Conservation (phyloP, 2,797 vertebrate genomes). For the Chelon auratus region DNA sequence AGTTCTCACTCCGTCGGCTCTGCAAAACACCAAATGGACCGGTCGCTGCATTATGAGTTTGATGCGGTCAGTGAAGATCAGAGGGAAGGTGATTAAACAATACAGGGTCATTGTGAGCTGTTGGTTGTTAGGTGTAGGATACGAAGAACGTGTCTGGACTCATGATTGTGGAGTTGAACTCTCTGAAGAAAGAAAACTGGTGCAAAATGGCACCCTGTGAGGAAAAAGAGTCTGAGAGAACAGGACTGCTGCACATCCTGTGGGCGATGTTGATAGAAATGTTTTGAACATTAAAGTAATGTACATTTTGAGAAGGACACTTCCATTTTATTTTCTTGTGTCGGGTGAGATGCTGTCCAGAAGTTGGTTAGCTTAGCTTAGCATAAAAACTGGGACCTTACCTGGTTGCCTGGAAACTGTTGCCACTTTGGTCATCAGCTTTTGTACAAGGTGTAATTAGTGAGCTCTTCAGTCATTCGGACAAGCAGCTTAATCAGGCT, state of each 20-base stretch:
- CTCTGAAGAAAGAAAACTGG: background rate
- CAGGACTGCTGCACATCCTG: background rate
- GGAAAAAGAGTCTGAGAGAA: background rate
- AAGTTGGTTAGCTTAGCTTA: background rate
- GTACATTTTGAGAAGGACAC: background rate
- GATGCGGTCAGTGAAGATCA: slow-evolving; percentile 44
- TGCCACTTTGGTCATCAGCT: background rate
- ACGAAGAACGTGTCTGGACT: slow-evolving; percentile 29
- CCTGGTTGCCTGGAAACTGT: background rate
- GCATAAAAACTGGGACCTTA: background rate
- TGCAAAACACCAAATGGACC: slow-evolving; percentile 27
- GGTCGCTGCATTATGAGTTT: slow-evolving; percentile 40
- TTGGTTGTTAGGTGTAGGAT: slow-evolving; percentile 13
- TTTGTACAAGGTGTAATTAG: background rate
- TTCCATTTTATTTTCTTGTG: too few relatives aligned
- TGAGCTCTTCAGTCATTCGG: background rate
- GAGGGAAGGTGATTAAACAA: slow-evolving; percentile 40
- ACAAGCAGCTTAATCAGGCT: slow-evolving; percentile 1
- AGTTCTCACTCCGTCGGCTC: slow-evolving; percentile 23
- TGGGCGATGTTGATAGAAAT: background rate
- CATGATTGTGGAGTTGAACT: background rate
- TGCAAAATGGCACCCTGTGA: background rate
- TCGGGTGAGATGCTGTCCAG: too few relatives aligned
- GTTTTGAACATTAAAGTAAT: too few relatives aligned
- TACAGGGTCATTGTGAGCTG: slow-evolving; percentile 15